Evolutionary conservation across 2,113 vertebrate genomes (phyloP), one percentile per base, ranked within the genome.

Genomic region (Cyrtonyx montezumae): DNA sequence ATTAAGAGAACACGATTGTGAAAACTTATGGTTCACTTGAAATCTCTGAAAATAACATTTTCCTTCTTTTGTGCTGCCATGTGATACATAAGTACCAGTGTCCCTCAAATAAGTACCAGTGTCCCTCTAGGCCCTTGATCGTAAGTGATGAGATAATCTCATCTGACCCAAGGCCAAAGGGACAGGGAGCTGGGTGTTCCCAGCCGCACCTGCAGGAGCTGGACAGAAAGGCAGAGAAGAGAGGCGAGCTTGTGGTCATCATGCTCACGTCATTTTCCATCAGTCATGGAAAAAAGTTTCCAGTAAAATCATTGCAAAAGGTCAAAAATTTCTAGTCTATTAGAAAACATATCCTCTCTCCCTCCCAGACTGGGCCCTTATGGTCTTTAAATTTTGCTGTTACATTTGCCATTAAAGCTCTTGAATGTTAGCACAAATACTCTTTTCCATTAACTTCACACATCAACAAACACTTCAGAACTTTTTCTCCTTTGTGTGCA

Each of bases 41-140:
- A 34, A 13, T 46, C 62, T 66, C 75, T 68, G 59, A 34, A 67
- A 30, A 45, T 32, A 71, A 19, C 28, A 6, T 42, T 40, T 48
- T 74, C 20, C 20, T 79, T 40, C 32, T 45, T 66, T 61, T 13
- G 9, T 6, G 32, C 34, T 25, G 8, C 19, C 11, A 6, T 8
- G 7, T 5, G 42, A 22, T 42, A 9, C 7, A 5, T 0, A 0
- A n/a, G 9, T n/a, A 30, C 12, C 1, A 0, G 23, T 32, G 34
- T 56, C 45, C 40, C 23, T 43, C 20, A 30, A n/a, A 5, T 0
- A 0, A n/a, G 9, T n/a, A 30, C 12, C 1, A 0, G 23, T 32
- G 34, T 56, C 45, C 40, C 48, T 77, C 65, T n/a, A 48, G 21
- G 13, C 21, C 15, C 43, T 13, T 7, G 6, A 1, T 12, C 3